These are phyloP conservation scores for Spermophilus dauricus DNA, from an alignment of 2,113 vertebrate species.

Conservation along the genomic window DNA sequence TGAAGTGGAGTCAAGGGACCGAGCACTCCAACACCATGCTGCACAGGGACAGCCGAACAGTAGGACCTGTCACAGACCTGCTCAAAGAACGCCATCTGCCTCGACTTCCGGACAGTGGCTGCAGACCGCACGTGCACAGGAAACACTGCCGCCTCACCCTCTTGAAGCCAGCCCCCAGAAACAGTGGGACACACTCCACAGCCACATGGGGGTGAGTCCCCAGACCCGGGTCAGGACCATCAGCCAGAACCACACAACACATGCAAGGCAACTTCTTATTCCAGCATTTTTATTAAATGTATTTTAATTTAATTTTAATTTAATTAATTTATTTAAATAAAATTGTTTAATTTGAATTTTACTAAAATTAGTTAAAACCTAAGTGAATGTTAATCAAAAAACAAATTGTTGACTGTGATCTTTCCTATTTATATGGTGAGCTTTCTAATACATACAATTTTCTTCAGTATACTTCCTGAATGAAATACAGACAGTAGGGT, in stretches of 20 bases:
- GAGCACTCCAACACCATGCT: background rate
- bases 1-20: no score
- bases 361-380: background rate
- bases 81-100: rapidly evolving
- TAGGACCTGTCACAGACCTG: rapidly evolving
- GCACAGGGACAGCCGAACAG: background rate
- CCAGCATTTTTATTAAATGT: slow-evolving; percentile 1
- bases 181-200: rapidly evolving
- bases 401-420: background rate
- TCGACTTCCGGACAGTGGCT: no score
- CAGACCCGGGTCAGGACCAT: no score
- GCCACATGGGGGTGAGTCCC: rapidly evolving
- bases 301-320: no score
- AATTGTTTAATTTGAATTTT: background rate
- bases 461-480: background rate
- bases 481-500: background rate
- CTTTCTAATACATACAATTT: background rate
- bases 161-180: background rate
- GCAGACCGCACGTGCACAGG: rapidly evolving
- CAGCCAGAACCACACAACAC: background rate
- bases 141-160: background rate
- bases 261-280: background rate
- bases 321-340: no score
- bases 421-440: background rate
- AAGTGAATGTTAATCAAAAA: background rate